These are phyloP conservation scores for Gymnodraco acuticeps DNA, from an alignment of 2,797 vertebrate genomes.

Conservation along the genomic window DNA sequence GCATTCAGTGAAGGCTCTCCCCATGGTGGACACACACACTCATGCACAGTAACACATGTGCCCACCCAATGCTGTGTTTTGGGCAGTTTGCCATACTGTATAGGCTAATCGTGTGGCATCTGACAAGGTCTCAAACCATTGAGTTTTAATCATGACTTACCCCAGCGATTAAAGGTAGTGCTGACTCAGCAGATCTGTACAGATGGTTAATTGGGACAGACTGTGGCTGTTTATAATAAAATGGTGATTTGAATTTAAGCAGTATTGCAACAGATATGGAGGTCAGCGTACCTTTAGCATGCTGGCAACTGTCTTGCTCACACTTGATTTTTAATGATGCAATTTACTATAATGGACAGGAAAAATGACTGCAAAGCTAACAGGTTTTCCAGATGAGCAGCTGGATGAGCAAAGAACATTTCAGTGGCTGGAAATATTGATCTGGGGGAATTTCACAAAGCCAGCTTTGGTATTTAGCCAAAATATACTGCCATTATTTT, in stretches of 20 bases:
- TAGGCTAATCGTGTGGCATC: conserved; percentile 77
- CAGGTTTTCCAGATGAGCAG: conserved; percentile 54
- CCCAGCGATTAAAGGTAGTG: conserved; percentile 34
- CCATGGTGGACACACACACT: conserved; percentile 53
- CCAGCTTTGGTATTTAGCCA: background rate
- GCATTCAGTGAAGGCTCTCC: conserved; percentile 60
- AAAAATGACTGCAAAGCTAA: conserved; percentile 34
- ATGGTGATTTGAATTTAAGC: conserved; percentile 40
- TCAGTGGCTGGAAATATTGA: conserved; percentile 19
- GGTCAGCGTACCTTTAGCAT: conserved; percentile 43
- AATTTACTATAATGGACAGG: conserved; percentile 49
- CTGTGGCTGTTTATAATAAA: conserved; percentile 57
- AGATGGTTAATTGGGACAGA: conserved; percentile 52
- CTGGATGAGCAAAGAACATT: conserved; percentile 33
- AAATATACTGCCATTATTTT: background rate
- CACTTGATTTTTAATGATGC: conserved; percentile 45
- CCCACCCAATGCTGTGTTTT: conserved; percentile 47
- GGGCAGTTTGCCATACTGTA: conserved; percentile 74
- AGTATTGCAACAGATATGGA: conserved; percentile 34
- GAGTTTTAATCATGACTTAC: conserved; percentile 77
- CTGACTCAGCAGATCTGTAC: conserved; percentile 59
- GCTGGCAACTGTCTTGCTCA: conserved; percentile 27
- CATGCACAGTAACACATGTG: conserved; percentile 49
- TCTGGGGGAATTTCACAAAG: conserved; percentile 5
- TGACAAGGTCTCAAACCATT: conserved; percentile 71